These are phyloP conservation scores for Drosophila elegans DNA, from an alignment of 1,140 invertebrate species.

Conservation along the genomic window DNA sequence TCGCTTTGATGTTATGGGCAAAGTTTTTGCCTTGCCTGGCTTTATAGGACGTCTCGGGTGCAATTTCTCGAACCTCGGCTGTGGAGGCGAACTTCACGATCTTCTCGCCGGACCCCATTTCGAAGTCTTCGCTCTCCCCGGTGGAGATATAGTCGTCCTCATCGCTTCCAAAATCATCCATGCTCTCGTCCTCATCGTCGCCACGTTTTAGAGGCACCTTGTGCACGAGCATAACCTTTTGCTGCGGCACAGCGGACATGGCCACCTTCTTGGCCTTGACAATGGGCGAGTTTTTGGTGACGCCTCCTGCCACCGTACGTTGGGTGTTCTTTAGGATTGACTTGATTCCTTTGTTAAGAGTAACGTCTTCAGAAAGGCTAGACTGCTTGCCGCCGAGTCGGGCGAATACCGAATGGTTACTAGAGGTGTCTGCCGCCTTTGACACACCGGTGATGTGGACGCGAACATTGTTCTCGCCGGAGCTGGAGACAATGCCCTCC, in stretches of 20 bases:
- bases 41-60: conserved; percentile 50
- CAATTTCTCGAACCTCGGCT: conserved; percentile 83
- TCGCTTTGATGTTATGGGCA: conserved; percentile 68
- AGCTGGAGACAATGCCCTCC: conserved; percentile 72
- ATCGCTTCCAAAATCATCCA: conserved; percentile 48
- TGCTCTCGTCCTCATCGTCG: conserved; percentile 67
- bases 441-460: conserved; percentile 53
- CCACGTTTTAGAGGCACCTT: conserved; percentile 78
- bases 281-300: conserved; percentile 64
- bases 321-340: conserved; percentile 79
- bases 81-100: conserved; percentile 81
- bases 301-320: conserved; percentile 27
- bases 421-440: conserved; percentile 34
- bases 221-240: conserved; percentile 82
- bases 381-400: conserved; percentile 73
- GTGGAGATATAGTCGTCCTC: conserved; percentile 36
- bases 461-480: conserved; percentile 57
- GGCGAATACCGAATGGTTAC: conserved; percentile 74
- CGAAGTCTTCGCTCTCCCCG: conserved; percentile 39
- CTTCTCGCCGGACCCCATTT: conserved; percentile 62
- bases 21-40: conserved; percentile 52
- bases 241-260: conserved; percentile 46
- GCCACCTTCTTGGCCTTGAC: conserved; percentile 69
- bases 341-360: conserved; percentile 72
- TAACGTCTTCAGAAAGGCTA: conserved; percentile 9